These are phyloP conservation scores for Cephalotes varians DNA, from an alignment of 2,888 invertebrate genomes.

Conservation along the genomic window DNA sequence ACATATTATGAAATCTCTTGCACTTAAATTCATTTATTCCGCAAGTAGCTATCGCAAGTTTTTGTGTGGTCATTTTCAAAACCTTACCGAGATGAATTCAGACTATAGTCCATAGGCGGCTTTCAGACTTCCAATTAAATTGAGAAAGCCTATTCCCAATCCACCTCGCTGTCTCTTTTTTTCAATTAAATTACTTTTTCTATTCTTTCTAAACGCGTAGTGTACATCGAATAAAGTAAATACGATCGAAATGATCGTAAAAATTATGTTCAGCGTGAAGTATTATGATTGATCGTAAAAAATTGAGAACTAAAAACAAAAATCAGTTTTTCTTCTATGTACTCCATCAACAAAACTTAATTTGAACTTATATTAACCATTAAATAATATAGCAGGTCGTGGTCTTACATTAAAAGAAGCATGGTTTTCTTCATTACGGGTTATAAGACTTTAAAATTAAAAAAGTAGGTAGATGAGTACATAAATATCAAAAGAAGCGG, in stretches of 20 bases:
- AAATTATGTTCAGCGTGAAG: slow-evolving; percentile 3
- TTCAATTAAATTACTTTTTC: slow-evolving; percentile 68
- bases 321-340: background rate
- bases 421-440: slow-evolving; percentile 3
- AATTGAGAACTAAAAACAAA: background rate
- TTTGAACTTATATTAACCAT: background rate
- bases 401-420: slow-evolving; percentile 12
- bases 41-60: slow-evolving; percentile 6
- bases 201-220: slow-evolving; percentile 3
- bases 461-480: slow-evolving; percentile 9
- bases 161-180: slow-evolving; percentile 51
- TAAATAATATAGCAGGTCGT: slow-evolving; percentile 19
- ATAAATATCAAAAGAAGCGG: slow-evolving; percentile 39
- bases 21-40: slow-evolving; percentile 1
- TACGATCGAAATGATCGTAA: slow-evolving; percentile 12
- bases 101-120: slow-evolving; percentile 36
- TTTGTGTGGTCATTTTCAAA: slow-evolving; percentile 55
- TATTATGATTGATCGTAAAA: slow-evolving; percentile 6
- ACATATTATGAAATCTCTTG: background rate
- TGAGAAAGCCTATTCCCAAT: slow-evolving; percentile 56
- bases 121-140: slow-evolving; percentile 74
- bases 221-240: slow-evolving; percentile 49
- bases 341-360: slow-evolving; percentile 5
- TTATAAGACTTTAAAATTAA: slow-evolving; percentile 47
- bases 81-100: slow-evolving; percentile 35